phyloP scores from a whole-genome alignment of 2,888 invertebrate species.

The Chymomyza fuscimana region DNA sequence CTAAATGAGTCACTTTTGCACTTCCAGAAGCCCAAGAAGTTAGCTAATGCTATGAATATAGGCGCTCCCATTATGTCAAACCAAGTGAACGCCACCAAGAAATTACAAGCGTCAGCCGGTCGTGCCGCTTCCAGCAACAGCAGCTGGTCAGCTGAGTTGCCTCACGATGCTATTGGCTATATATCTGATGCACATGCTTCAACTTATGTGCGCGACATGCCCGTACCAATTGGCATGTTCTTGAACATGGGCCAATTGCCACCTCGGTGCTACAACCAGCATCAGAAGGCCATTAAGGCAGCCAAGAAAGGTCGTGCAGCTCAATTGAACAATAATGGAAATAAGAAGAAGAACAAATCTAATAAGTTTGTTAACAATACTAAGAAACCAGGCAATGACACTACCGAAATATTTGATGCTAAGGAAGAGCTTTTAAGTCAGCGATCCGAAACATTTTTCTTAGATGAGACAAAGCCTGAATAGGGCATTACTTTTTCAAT shows the following conservation, averaged over 20 bases:
- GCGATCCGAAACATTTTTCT: too few relatives aligned
- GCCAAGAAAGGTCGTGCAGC: conserved; percentile 77
- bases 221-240: conserved; percentile 96
- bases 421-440: too few relatives aligned
- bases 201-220: conserved; percentile 88
- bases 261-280: conserved; percentile 88
- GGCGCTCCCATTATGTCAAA: conserved; percentile 98
- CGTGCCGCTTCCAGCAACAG: conserved; percentile 13
- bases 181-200: conserved; percentile 92
- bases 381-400: too few relatives aligned
- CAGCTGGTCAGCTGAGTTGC: conserved; percentile 74
- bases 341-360: conserved; percentile 19
- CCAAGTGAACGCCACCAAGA: conserved; percentile 97
- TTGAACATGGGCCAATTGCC: conserved; percentile 92
- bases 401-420: too few relatives aligned
- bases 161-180: conserved; percentile 94
- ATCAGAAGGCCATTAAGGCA: conserved; percentile 83
- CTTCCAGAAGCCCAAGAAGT: conserved; percentile 95
- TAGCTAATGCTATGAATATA: conserved; percentile 89
- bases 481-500: too few relatives aligned
- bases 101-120: conserved; percentile 87
- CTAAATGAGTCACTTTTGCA: conserved; percentile 97
- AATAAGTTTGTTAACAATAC: too few relatives aligned
- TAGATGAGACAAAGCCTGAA: too few relatives aligned
- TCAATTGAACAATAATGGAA: conserved; percentile 68